Base-by-base conservation (phyloP, 2,113 vertebrate species). In the Mastomys coucha region DNA sequence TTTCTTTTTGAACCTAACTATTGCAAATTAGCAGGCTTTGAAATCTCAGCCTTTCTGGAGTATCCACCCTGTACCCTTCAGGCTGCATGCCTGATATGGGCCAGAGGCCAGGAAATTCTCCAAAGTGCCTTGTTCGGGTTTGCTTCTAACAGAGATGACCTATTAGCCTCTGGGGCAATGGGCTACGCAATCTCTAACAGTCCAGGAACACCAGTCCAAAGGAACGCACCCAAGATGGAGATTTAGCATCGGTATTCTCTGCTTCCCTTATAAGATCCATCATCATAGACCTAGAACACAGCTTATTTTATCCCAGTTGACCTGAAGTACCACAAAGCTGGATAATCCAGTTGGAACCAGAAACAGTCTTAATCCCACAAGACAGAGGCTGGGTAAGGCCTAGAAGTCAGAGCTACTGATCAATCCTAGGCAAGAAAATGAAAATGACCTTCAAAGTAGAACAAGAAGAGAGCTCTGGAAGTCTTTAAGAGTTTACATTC, bases 1-100 rank as follows among this genome's bases (percentile, higher is more conserved):
- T 92, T 91, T 97, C 88, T 78, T 95, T 93, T 31, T 31, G 58
- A 94, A 78, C 36, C n/a, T 42, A 36, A 65, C 45, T 72, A 63
- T 2, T 82, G 42, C 60, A 92, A 88, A 91, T 78, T 26, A 88
- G 39, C 53, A 91, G 49, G 81, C 58, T 85, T 45, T 65, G 36
- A 94, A 94, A 96, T 20, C 24, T 93, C 76, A 91, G 93, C 72
- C 73, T 91, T 31, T 63, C 85, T 53, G 7, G 76, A 33, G 82
- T n/a, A 72, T 36, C 58, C 60, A 60, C 9, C 60, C 85, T 19
- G 58, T 14, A 90, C 65, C 86, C n/a, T 42, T 73, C 39, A 91
- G 80, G 90, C 49, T 8, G 75, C 65, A 33, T 17, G 65, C 78
- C 58, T 51, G 14, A 36, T 76, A 17, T 60, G 76, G 80, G 20